Evolutionary conservation across 2,888 invertebrate genomes (phyloP), one percentile per base, ranked within the genome.

Genomic region (Amphipyra berbera): DNA sequence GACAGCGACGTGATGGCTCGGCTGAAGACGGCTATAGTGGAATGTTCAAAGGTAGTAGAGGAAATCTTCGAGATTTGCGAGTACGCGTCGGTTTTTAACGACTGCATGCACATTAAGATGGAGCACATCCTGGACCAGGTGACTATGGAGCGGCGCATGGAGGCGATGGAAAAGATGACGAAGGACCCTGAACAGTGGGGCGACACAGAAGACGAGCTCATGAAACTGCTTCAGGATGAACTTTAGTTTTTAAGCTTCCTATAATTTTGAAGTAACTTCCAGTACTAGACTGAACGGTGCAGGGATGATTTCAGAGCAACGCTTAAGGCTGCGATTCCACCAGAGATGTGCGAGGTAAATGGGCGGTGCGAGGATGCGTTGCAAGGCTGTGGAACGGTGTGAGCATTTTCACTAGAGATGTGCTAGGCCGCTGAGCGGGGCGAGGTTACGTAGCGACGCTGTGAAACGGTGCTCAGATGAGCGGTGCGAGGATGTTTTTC

Each of bases 41-140:
- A 95, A 65, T 94, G 94, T 47, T 68, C 66, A 1, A 76, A 79
- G 13, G 84, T 80, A 0, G 88, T 92, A 0, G 89, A 90, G 0
- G 82, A 77, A 2, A 89, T 94, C 9, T 95, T 94, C 44, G 94
- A 95, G 65, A 87, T 95, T 30, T 95, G 94, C 49, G 94, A 95
- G 67, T 94, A 89, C 50, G 91, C 94, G 6, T 90, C 94, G 0
- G 83, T 92, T 1, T 95, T 95, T 49, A 95, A 95, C 52, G 95
- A 95, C 58, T 95, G 94, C 45, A 95, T 95, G 94, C 94, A 94
- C 79, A 91, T 93, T 78, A 92, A 90, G 59, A 93, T 94, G 94
- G 94, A 94, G 45, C 94, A 95, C 79, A 86, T 94, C 3, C 60
- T 95, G 46, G 94, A 94, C 50, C 92, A 90, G 66, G 84, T 91